phyloP scores from a whole-genome alignment of 2,797 vertebrate species.

The Enteromius trimaculatus region DNA sequence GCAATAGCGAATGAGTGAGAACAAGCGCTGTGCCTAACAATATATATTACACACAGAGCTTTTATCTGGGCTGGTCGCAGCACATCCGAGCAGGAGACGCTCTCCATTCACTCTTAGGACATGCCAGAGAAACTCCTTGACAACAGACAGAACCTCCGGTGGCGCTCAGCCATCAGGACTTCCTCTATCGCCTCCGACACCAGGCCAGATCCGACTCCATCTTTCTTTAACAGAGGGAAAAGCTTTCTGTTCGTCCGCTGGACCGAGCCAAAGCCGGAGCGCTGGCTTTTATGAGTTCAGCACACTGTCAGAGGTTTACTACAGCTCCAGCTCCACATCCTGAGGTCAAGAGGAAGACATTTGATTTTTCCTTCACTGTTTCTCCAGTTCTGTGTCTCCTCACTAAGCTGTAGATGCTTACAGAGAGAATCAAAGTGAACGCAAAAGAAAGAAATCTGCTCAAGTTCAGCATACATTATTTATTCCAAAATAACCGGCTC shows the following conservation, averaged over 20 bases:
- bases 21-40: not conserved
- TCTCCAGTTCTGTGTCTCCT: not conserved
- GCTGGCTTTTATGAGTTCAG: slow-evolving; percentile 66
- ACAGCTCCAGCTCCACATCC: slow-evolving; percentile 69
- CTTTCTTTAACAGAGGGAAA: slow-evolving; percentile 26
- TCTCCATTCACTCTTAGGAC: slow-evolving; percentile 79
- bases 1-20: not conserved
- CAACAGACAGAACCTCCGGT: slow-evolving; percentile 80
- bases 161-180: slow-evolving; percentile 76
- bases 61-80: slow-evolving; percentile 42
- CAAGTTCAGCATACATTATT: not conserved
- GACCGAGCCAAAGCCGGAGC: slow-evolving; percentile 69
- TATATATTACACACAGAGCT: slow-evolving; percentile 3
- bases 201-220: slow-evolving; percentile 58
- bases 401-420: slow-evolving; percentile 34
- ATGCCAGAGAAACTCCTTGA: slow-evolving; percentile 80
- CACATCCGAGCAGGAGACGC: slow-evolving; percentile 65
- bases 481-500: not conserved
- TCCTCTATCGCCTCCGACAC: slow-evolving; percentile 82
- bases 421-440: not conserved
- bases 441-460: not conserved
- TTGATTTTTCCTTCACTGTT: not conserved
- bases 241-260: slow-evolving; percentile 46
- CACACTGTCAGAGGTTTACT: slow-evolving; percentile 66
- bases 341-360: slow-evolving; percentile 53